Conservation (phyloP, 2,113 vertebrate genomes). For the Platycercus adscitus region DNA sequence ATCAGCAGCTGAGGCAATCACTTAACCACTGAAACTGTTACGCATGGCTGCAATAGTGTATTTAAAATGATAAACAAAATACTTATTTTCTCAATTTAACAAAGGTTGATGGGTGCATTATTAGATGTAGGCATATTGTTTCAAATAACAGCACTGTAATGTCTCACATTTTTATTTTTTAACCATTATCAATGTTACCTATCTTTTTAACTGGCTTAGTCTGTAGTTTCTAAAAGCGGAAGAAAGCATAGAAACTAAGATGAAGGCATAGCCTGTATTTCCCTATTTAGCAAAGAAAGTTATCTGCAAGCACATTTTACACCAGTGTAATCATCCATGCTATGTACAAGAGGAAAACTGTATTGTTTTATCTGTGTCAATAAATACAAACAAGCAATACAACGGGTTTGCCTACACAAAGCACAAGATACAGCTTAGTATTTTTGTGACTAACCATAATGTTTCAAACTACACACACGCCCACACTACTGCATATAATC, state of each 20-base stretch:
- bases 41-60: not conserved
- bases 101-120: not conserved
- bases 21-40: not conserved
- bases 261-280: too few species aligned
- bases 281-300: too few species aligned
- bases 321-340: not conserved
- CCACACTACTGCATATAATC: not conserved
- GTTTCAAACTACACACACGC: not conserved
- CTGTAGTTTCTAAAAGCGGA: not conserved
- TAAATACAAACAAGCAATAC: not conserved
- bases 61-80: not conserved
- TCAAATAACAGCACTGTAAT: not conserved
- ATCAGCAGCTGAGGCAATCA: not conserved
- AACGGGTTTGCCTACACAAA: not conserved
- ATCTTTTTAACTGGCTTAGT: not conserved
- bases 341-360: not conserved
- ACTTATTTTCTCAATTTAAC: not conserved
- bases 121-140: not conserved
- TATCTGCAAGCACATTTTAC: not conserved
- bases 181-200: not conserved
- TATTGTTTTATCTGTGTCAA: not conserved
- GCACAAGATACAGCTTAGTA: not conserved
- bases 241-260: not conserved
- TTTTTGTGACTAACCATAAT: not conserved
- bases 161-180: not conserved